Base-by-base conservation (phyloP, 2,888 invertebrate species). In the Erebia aethiops region DNA sequence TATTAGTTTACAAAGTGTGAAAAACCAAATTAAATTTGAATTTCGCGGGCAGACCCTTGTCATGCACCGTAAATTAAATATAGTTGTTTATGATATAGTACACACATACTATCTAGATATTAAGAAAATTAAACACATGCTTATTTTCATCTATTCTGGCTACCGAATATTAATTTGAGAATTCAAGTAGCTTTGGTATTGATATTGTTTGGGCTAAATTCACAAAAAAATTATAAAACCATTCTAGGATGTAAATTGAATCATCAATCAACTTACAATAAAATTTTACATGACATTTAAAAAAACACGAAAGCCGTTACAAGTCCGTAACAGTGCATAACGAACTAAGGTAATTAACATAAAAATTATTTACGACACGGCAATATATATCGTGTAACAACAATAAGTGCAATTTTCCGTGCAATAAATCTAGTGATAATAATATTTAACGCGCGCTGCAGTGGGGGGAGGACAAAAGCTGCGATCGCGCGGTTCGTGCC, bases 351-450 rank as follows among this genome's bases (percentile, higher is more conserved):
- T 80, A 78, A 92, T 91, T 91, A 91, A 90, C 89, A 92, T 90
- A 90, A 91, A 90, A 88, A 89, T 88, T 84, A 89, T 89, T 90
- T 91, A 91, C 90, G 90, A 90, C 89, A 87, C 87, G 82, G 87
- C 89, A 88, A 90, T 87, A 89, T 90, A 91, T 90, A 84, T 83
- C 81, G 81, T 71, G 77, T 81, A 77, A 84, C 85, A 83, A 92
- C 92, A 92, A 92, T 91, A 86, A 87, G 84, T 91, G 87, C 88
- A 92, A 93, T 93, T 93, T 93, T 93, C 92, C 90, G 83, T 87
- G 90, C 91, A 90, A 92, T 93, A 92, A 92, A 92, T 92, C 91
- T 86, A 82, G 76, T 87, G 91, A 92, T 91, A 92, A 92, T 91
- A 92, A 91, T 92, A 91, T 87, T 90, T 88, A 85, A 87, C 64